Conservation (phyloP, 2,888 invertebrate genomes). For the Drosophila pullipes region DNA sequence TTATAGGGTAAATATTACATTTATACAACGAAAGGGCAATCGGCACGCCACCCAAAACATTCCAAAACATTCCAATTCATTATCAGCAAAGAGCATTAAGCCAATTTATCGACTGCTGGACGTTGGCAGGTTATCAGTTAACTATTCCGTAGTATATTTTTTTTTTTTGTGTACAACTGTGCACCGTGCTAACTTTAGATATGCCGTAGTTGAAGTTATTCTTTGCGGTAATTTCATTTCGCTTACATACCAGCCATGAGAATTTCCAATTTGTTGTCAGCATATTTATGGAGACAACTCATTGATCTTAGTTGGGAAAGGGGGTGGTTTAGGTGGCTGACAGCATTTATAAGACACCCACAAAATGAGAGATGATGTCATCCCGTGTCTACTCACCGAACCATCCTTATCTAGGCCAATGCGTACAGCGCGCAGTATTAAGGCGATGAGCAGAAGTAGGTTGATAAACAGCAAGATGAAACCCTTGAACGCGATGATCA, state of each 20-base stretch:
- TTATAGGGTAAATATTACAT: neutral
- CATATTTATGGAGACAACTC: conserved; percentile 41
- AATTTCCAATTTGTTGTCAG: conserved; percentile 13
- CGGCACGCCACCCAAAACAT: conserved; percentile 19
- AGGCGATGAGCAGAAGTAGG: conserved; percentile 74
- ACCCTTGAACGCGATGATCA: conserved; percentile 85
- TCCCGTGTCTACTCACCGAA: conserved; percentile 65
- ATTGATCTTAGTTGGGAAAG: conserved; percentile 48
- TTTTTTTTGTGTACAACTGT: conserved; percentile 6
- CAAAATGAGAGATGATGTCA: conserved; percentile 39
- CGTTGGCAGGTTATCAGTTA: conserved; percentile 64
- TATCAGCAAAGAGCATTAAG: conserved; percentile 46
- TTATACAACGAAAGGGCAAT: neutral
- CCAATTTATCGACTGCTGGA: conserved; percentile 56
- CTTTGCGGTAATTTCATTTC: conserved; percentile 29
- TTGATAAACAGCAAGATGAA: conserved; percentile 86
- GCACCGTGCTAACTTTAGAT: conserved; percentile 65
- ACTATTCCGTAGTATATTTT: neutral
- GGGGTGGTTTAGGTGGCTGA: conserved; percentile 25
- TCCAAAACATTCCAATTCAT: conserved; percentile 37
- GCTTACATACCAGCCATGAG: conserved; percentile 27
- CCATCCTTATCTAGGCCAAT: conserved; percentile 69
- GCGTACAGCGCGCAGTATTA: conserved; percentile 61
- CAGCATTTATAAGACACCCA: conserved; percentile 37
- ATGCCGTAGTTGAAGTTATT: conserved; percentile 58